These are phyloP conservation scores for Arrhamphus sclerolepis DNA, from an alignment of 2,797 vertebrate species.

Conservation along the genomic window DNA sequence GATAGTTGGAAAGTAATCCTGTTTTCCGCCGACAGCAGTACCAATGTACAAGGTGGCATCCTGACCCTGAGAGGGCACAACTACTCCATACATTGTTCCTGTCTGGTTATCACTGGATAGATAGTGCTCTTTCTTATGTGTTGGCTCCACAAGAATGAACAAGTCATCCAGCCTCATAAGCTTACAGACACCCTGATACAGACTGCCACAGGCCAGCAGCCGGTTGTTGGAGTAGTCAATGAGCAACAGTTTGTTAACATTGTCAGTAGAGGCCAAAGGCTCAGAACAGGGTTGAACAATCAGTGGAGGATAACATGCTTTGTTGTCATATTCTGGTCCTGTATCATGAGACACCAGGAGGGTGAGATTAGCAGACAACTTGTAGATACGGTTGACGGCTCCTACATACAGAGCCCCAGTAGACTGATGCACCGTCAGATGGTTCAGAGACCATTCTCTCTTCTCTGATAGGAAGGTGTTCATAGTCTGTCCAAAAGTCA, in stretches of 20 bases:
- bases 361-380: constrained; percentile 93
- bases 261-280: constrained; percentile 93
- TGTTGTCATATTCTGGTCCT: constrained; percentile 97
- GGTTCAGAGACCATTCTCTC: constrained; percentile 94
- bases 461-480: constrained; percentile 91
- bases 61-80: constrained; percentile 89
- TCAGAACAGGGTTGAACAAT: constrained; percentile 97
- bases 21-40: constrained; percentile 95
- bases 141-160: constrained; percentile 96
- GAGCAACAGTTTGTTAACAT: constrained; percentile 96
- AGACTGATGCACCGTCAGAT: constrained; percentile 89
- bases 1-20: constrained; percentile 98
- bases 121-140: constrained; percentile 98
- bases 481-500: constrained; percentile 75
- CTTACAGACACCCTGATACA: constrained; percentile 98
- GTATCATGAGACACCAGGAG: constrained; percentile 96
- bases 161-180: constrained; percentile 95
- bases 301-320: constrained; percentile 95
- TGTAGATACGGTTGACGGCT: constrained; percentile 95
- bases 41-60: constrained; percentile 96
- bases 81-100: constrained; percentile 96
- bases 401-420: constrained; percentile 93
- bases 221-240: constrained; percentile 96
- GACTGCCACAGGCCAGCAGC: constrained; percentile 94
- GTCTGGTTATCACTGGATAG: constrained; percentile 96